These are phyloP conservation scores for Equus quagga DNA, from an alignment of 2,113 vertebrate species.

Conservation along the genomic window DNA sequence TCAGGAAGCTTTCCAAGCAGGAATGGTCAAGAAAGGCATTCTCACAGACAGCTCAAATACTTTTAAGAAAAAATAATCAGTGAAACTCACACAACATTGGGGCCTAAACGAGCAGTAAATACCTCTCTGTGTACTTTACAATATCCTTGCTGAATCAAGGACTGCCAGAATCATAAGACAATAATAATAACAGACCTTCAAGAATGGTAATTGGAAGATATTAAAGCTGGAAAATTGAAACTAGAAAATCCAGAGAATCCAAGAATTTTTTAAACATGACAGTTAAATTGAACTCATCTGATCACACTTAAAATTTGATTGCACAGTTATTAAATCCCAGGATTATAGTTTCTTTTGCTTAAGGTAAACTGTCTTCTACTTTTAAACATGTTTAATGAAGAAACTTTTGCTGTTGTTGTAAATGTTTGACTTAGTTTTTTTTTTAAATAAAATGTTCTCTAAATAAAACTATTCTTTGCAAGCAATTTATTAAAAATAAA, in stretches of 20 bases:
- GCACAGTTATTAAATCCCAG: neutral
- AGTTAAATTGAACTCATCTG: neutral
- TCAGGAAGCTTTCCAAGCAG: neutral
- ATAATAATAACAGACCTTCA: neutral
- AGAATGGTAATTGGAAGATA: conserved; percentile 78
- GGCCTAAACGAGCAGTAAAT: neutral
- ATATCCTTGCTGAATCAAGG: neutral
- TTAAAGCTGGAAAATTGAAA: conserved; percentile 73
- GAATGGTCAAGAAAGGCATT: neutral
- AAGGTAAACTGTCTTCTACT: conserved; percentile 42
- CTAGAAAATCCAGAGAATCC: conserved; percentile 70
- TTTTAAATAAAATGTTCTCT: neutral
- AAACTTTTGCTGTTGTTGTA: neutral
- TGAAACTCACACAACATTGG: neutral
- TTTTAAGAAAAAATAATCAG: neutral
- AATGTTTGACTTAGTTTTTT: neutral
- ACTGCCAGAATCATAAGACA: neutral
- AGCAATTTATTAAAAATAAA: conserved; percentile 13
- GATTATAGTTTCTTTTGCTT: neutral
- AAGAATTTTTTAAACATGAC: conserved; percentile 1
- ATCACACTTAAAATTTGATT: neutral
- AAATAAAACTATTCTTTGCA: neutral
- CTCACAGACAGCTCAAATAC: neutral
- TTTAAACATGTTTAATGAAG: neutral
- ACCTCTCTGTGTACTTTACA: neutral